Conservation (phyloP, 2,888 invertebrate species). For the Hybos culiciformis region DNA sequence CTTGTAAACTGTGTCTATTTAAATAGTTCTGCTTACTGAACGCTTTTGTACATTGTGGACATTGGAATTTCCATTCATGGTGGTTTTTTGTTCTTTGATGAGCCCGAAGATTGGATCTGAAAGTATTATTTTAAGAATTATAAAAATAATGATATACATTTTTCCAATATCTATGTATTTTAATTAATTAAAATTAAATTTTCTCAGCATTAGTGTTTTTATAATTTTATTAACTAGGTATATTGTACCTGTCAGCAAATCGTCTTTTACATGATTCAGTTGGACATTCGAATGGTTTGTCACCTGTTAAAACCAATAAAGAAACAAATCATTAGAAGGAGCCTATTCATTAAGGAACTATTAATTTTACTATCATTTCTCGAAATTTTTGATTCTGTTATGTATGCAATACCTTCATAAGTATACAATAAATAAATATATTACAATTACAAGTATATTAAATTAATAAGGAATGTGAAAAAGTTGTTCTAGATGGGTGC, state of each 20-base stretch:
- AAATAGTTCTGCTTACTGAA: conserved; percentile 54
- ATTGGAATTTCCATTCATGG: conserved; percentile 54
- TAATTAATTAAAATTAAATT: background rate
- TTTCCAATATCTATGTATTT: background rate
- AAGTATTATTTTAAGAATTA: background rate
- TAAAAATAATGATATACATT: background rate
- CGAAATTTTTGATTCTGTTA: too few relatives aligned
- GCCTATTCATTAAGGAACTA: too few relatives aligned
- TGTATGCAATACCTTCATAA: too few relatives aligned
- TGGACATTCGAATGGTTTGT: conserved; percentile 54
- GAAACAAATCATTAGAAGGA: too few relatives aligned
- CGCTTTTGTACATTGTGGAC: conserved; percentile 50
- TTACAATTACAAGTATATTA: too few relatives aligned
- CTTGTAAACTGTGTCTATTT: conserved; percentile 48
- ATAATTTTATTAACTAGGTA: background rate
- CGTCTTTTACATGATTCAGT: conserved; percentile 44
- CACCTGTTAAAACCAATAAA: too few relatives aligned
- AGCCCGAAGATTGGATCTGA: conserved; percentile 53
- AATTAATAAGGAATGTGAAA: too few relatives aligned
- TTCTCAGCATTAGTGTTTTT: background rate
- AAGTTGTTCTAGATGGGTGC: too few relatives aligned
- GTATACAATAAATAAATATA: too few relatives aligned
- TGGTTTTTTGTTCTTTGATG: conserved; percentile 58
- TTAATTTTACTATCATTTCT: too few relatives aligned
- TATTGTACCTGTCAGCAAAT: conserved; percentile 48